Percentiles rank a stretch among this genome's conserved stretches.
Evolutionary conservation across 2,888 invertebrate genomes (phyloP).

Genomic region (Arctia plantaginis): DNA sequence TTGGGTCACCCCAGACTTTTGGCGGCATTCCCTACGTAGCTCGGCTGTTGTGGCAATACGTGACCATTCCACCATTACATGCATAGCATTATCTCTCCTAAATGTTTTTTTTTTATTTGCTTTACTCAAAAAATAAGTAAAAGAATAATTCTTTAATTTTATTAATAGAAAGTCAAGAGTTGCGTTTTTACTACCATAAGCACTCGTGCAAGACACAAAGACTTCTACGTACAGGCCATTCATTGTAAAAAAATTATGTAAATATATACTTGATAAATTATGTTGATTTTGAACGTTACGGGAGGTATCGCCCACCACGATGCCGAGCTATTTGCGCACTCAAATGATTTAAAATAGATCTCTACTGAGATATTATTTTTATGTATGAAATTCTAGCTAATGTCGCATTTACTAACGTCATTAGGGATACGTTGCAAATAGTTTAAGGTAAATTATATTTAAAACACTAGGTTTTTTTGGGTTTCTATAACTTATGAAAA

Average conservation of each 20-base stretch:
- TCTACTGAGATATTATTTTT: conserved; percentile 72
- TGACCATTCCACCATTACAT: too few relatives aligned
- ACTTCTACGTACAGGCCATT: neutral
- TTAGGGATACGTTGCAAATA: conserved; percentile 25
- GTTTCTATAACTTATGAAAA: neutral
- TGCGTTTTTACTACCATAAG: neutral
- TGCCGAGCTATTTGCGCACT: conserved; percentile 67
- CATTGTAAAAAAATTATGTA: neutral
- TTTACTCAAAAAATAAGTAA: neutral
- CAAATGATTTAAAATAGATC: conserved; percentile 70
- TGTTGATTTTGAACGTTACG: conserved; percentile 46
- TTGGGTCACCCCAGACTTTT: too few relatives aligned
- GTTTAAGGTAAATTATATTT: conserved; percentile 6
- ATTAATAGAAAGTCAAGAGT: neutral
- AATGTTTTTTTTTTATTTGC: neutral
- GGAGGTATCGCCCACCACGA: conserved; percentile 61
- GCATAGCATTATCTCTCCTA: neutral
- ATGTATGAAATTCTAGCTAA: conserved; percentile 55
- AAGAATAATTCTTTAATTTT: neutral
- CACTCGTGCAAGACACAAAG: neutral
- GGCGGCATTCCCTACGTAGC: too few relatives aligned
- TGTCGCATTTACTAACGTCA: conserved; percentile 47
- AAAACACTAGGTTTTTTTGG: neutral
- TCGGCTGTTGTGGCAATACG: too few relatives aligned
- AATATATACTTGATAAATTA: conserved; percentile 23